Evolutionary conservation across 2,888 invertebrate genomes (phyloP), one percentile per base, ranked within the genome.

Genomic region (Mythimna lalbum): DNA sequence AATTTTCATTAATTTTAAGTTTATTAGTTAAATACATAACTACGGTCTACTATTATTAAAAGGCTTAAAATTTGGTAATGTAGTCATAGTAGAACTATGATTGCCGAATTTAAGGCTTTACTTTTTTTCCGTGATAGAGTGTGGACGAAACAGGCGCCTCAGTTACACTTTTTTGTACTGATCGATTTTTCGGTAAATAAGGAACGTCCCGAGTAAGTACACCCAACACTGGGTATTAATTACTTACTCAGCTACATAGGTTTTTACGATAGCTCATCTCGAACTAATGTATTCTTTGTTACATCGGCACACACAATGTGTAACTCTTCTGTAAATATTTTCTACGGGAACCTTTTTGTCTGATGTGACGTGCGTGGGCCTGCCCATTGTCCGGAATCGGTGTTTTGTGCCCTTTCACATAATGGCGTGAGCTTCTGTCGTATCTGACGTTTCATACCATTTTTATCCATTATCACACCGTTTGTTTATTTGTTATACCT

Each of bases 201-300:
- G 6, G 17, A 17, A 17, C 17, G 14, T 17, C 39, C 39, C 14
- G 36, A 36, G 12, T 36, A 14, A 4, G 17, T 43, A 43, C 43
- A 17, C 19, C 17, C 43, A 43, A 43, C 17, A 43, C 43, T 43
- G 43, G 43, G 43, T 43, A 43, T 43, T 43, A 43, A 67, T 60
- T 86, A 78, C 82, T 87, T 87, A 81, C 84, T 81, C 73, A 80
- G 69, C 68, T 83, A 69, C 76, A 80, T 75, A 81, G 73, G 76
- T 86, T 84, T 85, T 86, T 83, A 87, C 81, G 85, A 86, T 84
- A 86, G 78, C 82, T 87, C 88, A 87, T 89, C 88, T 88, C 85
- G 78, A 82, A 88, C 85, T 90, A 90, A 90, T 89, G 88, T 84
- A 81, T 80, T 84, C 88, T 89, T 91, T 90, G 90, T 90, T 88